Conservation (phyloP, 2,888 invertebrate genomes). For the Heteromurus nitidus region DNA sequence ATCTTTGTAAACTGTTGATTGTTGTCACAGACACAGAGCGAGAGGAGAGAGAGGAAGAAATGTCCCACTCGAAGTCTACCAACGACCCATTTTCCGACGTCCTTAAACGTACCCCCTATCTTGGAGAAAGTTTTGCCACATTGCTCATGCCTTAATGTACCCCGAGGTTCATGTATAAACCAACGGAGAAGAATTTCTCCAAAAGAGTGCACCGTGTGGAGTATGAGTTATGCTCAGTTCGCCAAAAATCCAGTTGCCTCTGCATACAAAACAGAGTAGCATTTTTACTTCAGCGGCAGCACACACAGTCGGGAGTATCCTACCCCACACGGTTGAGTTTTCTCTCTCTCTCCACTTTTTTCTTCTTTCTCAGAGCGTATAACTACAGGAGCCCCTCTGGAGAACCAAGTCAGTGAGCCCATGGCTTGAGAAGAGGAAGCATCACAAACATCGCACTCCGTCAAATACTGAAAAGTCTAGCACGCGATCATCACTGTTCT, state of each 20-base stretch:
- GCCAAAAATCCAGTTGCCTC: neutral
- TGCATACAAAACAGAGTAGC: neutral
- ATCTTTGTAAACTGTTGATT: slow-evolving; percentile 18
- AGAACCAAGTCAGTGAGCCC: slow-evolving; percentile 38
- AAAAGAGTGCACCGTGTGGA: neutral
- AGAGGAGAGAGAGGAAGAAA: neutral
- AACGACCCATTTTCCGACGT: too few species aligned
- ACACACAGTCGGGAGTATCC: neutral
- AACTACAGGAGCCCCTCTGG: slow-evolving; percentile 4
- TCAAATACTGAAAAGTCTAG: neutral
- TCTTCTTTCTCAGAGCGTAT: neutral
- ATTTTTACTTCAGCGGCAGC: neutral
- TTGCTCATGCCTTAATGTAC: neutral
- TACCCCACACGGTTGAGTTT: slow-evolving; percentile 8
- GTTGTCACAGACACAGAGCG: slow-evolving; percentile 58
- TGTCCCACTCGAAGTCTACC: too few species aligned
- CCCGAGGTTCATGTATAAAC: too few species aligned
- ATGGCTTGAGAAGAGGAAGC: slow-evolving; percentile 41
- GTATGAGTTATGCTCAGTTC: neutral
- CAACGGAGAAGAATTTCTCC: neutral
- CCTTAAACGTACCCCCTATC: neutral
- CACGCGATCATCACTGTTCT: neutral
- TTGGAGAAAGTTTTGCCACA: neutral
- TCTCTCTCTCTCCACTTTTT: slow-evolving; percentile 1
- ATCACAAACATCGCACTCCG: neutral